phyloP scores from a whole-genome alignment of 2,797 vertebrate genomes.

The Oophaga sylvatica region DNA sequence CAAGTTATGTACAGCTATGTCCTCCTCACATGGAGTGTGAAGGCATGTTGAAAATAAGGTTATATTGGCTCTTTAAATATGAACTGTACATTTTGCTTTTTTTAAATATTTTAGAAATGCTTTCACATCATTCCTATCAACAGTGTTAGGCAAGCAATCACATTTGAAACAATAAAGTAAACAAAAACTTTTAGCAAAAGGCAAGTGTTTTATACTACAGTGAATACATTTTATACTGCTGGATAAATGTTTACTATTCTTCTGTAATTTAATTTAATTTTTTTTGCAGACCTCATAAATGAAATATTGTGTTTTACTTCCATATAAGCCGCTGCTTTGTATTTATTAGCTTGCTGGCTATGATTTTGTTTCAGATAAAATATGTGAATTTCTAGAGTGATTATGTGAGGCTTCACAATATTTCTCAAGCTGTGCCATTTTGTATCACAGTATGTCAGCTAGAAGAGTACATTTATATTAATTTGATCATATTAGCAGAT shows the following conservation, averaged over 20 bases:
- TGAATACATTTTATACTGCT: background rate
- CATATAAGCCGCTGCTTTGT: background rate
- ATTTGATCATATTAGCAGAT: conserved; percentile 55
- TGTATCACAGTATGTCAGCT: conserved; percentile 49
- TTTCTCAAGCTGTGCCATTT: conserved; percentile 55
- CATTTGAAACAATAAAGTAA: background rate
- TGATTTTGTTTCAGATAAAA: conserved; percentile 30
- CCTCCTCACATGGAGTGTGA: too few relatives aligned
- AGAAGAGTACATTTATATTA: conserved; percentile 54
- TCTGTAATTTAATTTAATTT: background rate
- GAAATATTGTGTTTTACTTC: background rate
- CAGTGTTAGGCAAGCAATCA: too few relatives aligned
- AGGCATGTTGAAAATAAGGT: too few relatives aligned
- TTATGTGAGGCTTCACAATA: conserved; percentile 50
- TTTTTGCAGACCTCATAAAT: background rate
- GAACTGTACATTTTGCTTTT: too few relatives aligned
- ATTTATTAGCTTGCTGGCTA: conserved; percentile 32
- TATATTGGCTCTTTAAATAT: too few relatives aligned
- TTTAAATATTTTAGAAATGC: too few relatives aligned
- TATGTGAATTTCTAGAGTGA: conserved; percentile 40
- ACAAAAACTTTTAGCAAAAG: background rate
- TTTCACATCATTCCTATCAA: too few relatives aligned
- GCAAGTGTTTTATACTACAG: background rate
- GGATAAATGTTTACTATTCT: background rate
- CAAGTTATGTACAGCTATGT: too few relatives aligned